phyloP scores from a whole-genome alignment of 2,888 invertebrate genomes.

The Zele albiditarsus region DNA sequence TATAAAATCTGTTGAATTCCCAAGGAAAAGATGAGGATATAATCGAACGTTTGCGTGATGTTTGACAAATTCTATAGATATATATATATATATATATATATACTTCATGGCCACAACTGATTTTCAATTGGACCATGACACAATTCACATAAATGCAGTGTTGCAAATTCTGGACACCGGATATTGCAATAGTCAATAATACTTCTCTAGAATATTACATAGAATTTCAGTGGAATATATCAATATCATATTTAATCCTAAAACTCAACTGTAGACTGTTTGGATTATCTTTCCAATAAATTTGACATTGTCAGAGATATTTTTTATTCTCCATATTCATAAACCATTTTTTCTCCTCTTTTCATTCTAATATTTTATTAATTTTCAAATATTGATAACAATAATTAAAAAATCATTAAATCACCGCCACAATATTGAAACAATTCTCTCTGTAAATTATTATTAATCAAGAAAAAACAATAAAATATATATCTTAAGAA shows the following conservation, averaged over 20 bases:
- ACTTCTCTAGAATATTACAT: not conserved
- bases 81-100: no score
- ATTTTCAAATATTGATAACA: no score
- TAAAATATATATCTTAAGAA: no score
- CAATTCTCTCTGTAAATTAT: no score
- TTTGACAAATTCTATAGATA: not conserved
- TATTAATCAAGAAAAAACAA: no score
- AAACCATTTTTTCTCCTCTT: not conserved
- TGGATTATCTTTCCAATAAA: not conserved
- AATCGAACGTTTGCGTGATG: not conserved
- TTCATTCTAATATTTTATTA: no score
- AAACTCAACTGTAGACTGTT: not conserved
- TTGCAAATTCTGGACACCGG: not conserved
- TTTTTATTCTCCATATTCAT: not conserved
- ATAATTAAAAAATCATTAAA: no score
- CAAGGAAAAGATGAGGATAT: not conserved
- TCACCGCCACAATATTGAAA: no score
- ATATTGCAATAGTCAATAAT: not conserved
- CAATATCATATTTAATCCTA: not conserved
- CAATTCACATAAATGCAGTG: not conserved
- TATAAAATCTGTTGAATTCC: conserved; percentile 27
- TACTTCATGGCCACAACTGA: not conserved
- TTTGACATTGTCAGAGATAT: not conserved
- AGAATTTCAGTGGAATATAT: not conserved
- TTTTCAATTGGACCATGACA: not conserved